These are phyloP conservation scores for Pygathrix nemaeus DNA, from an alignment of 2,113 vertebrate genomes.

Conservation along the genomic window DNA sequence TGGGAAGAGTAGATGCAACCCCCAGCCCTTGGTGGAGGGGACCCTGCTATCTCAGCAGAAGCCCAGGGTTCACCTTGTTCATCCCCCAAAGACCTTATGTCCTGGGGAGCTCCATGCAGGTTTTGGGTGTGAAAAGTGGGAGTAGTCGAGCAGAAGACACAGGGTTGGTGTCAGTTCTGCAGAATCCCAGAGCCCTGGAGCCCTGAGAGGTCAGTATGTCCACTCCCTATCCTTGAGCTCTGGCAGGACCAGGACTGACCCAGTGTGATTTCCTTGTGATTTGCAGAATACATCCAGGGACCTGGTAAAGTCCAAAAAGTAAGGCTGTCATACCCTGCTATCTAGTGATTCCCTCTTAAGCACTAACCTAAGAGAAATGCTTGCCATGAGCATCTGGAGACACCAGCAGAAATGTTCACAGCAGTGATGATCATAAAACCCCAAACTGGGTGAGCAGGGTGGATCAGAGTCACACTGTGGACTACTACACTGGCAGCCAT, in stretches of 20 bases:
- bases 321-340: rapidly evolving
- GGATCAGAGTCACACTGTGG: rapidly evolving
- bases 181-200: background rate
- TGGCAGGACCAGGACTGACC: background rate
- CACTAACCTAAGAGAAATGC: background rate
- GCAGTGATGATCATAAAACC: background rate
- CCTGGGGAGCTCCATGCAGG: background rate
- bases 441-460: too few species aligned
- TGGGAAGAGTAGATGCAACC: background rate
- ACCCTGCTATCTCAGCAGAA: background rate
- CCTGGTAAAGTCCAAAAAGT: background rate
- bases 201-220: too few species aligned
- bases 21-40: background rate
- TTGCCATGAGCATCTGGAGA: background rate
- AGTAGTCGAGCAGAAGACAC: background rate
- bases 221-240: background rate
- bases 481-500: background rate
- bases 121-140: background rate
- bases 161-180: background rate
- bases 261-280: background rate
- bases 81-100: background rate
- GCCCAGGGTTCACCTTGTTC: background rate
- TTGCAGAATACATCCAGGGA: background rate
- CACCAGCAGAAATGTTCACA: background rate
- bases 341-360: background rate